Percentiles rank a stretch among this genome's conserved stretches.
Conservation (phyloP, 2,113 vertebrate species). For the Brachypodius melanocephalos region DNA sequence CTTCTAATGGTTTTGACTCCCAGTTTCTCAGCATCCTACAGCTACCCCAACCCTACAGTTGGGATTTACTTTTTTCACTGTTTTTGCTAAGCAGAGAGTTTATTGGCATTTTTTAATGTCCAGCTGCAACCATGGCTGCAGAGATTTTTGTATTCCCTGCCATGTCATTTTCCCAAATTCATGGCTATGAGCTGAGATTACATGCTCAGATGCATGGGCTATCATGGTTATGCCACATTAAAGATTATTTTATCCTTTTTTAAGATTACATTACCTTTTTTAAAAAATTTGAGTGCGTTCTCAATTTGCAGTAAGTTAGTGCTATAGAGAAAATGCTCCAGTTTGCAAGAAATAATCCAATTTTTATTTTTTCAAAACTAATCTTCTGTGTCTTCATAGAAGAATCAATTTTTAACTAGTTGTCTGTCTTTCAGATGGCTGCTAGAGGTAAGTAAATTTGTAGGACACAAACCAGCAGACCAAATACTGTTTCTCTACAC, state of each 20-base stretch:
- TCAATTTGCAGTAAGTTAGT: not conserved
- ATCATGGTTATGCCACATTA: not conserved
- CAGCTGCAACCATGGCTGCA: not conserved
- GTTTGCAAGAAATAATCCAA: not conserved
- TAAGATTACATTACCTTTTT: not conserved
- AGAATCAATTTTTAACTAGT: not conserved
- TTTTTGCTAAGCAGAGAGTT: not conserved
- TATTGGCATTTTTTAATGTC: not conserved
- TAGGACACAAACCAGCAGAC: not conserved
- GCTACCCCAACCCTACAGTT: not conserved
- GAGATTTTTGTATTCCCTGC: not conserved
- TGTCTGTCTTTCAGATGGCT: not conserved
- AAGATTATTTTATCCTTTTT: not conserved
- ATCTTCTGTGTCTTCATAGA: not conserved
- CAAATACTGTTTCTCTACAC: rapidly evolving
- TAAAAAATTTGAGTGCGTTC: no score
- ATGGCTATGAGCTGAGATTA: not conserved
- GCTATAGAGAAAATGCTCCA: not conserved
- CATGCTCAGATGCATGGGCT: not conserved
- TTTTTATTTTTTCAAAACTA: not conserved
- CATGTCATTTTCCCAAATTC: not conserved
- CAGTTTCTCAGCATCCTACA: not conserved
- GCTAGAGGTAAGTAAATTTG: not conserved
- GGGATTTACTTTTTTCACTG: not conserved
- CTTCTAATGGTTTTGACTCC: not conserved